A percentile compares a stretch with the other conserved stretches of the same genome.
These are phyloP conservation scores for Penaeus chinensis DNA, from an alignment of 1,140 invertebrate species.

Conservation along the genomic window DNA sequence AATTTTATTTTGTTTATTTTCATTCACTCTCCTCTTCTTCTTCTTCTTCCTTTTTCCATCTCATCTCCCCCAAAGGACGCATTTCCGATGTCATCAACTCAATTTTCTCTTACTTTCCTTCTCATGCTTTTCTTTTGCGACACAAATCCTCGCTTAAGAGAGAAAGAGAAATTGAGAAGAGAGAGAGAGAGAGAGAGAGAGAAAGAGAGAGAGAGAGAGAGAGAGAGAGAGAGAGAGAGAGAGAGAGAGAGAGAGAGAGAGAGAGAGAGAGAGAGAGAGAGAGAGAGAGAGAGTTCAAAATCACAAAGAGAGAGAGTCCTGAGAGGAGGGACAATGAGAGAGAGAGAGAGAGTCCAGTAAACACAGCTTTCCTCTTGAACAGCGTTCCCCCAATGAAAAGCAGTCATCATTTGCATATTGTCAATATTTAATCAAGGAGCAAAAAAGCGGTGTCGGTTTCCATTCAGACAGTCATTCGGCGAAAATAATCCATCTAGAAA, in stretches of 20 bases:
- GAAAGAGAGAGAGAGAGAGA: too few species aligned
- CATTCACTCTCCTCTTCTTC: too few species aligned
- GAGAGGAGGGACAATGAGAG: slow-evolving; percentile 19
- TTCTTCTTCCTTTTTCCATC: too few species aligned
- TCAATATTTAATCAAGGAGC: too few species aligned
- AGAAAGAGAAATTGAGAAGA: neutral
- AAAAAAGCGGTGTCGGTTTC: too few species aligned
- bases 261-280: slow-evolving; percentile 20
- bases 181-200: neutral
- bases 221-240: neutral
- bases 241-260: slow-evolving; percentile 17
- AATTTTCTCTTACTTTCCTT: neutral
- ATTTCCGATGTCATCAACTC: neutral
- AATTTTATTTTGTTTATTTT: too few species aligned
- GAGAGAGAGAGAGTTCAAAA: neutral
- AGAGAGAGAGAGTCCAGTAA: neutral
- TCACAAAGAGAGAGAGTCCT: neutral
- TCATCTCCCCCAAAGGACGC: too few species aligned
- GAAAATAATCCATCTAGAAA: too few species aligned
- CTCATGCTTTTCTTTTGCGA: neutral
- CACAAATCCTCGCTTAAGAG: neutral
- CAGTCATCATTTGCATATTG: too few species aligned
- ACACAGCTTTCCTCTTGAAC: too few species aligned
- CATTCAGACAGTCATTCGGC: too few species aligned
- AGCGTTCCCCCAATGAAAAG: too few species aligned